These are phyloP conservation scores for Eupithecia inturbata DNA, from an alignment of 2,888 invertebrate species.

Conservation along the genomic window DNA sequence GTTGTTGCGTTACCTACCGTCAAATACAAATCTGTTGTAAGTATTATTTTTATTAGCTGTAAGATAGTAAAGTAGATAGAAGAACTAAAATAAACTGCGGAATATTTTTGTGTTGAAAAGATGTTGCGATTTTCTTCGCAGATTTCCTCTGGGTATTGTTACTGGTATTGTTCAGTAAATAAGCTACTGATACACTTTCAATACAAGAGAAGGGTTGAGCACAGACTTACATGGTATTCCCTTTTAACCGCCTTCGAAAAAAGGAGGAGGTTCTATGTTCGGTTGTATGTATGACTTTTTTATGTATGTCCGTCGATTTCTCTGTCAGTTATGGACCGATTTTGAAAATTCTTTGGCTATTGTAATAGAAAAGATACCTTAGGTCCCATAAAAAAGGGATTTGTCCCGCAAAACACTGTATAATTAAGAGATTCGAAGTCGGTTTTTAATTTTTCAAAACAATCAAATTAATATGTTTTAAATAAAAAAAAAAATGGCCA, in stretches of 20 bases:
- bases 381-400: too few relatives aligned
- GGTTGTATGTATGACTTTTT: too few relatives aligned
- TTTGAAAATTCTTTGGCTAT: too few relatives aligned
- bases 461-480: too few relatives aligned
- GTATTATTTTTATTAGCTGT: not conserved
- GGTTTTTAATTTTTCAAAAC: too few relatives aligned
- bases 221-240: not conserved
- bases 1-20: not conserved
- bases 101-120: not conserved
- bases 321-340: too few relatives aligned
- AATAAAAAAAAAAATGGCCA: not conserved
- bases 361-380: too few relatives aligned
- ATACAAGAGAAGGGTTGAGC: not conserved
- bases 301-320: not conserved
- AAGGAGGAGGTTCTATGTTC: too few relatives aligned
- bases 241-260: not conserved
- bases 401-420: too few relatives aligned
- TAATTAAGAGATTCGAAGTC: too few relatives aligned
- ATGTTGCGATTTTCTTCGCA: constrained; percentile 10
- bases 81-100: not conserved
- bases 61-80: not conserved
- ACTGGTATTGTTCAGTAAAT: constrained; percentile 21
- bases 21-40: not conserved
- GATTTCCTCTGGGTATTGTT: constrained; percentile 29
- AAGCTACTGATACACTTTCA: constrained; percentile 17